Percentiles rank a stretch among this genome's conserved stretches.
Conservation (phyloP, 2,888 invertebrate species). For the Hecatera dysodea region DNA sequence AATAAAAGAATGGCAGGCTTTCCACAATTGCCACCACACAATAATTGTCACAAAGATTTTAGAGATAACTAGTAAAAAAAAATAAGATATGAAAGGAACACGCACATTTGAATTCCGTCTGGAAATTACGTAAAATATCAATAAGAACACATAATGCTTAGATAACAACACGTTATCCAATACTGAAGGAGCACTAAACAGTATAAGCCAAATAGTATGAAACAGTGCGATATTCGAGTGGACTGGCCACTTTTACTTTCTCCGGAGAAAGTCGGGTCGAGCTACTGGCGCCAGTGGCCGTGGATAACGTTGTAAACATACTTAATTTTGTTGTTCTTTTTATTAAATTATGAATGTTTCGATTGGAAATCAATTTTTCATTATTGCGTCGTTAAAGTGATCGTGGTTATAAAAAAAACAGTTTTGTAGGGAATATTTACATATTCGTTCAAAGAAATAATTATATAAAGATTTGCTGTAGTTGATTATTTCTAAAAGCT, state of each 20-base stretch:
- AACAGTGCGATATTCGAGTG: conserved; percentile 61
- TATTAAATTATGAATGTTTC: background rate
- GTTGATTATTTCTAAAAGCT: no score
- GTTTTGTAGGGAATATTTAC: no score
- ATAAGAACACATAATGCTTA: conserved; percentile 43
- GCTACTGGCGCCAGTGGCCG: conserved; percentile 40
- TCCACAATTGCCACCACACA: no score
- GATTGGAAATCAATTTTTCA: background rate
- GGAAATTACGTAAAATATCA: conserved; percentile 43
- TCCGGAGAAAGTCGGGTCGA: conserved; percentile 59
- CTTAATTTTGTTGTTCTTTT: conserved; percentile 16
- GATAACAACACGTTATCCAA: conserved; percentile 50
- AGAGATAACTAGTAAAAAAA: no score
- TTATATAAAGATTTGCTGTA: no score
- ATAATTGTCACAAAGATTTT: no score
- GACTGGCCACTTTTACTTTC: conserved; percentile 67
- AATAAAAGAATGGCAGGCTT: no score
- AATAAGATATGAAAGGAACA: no score
- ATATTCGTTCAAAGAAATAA: no score
- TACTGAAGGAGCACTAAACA: conserved; percentile 23
- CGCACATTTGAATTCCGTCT: conserved; percentile 13
- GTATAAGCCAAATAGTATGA: conserved; percentile 40
- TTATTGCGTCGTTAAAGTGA: background rate
- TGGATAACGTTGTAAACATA: conserved; percentile 34
- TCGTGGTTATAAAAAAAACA: background rate